Percentiles rank a stretch among this genome's conserved stretches.
These are phyloP conservation scores for Lampris incognitus DNA, from an alignment of 2,113 vertebrate species.

Conservation along the genomic window DNA sequence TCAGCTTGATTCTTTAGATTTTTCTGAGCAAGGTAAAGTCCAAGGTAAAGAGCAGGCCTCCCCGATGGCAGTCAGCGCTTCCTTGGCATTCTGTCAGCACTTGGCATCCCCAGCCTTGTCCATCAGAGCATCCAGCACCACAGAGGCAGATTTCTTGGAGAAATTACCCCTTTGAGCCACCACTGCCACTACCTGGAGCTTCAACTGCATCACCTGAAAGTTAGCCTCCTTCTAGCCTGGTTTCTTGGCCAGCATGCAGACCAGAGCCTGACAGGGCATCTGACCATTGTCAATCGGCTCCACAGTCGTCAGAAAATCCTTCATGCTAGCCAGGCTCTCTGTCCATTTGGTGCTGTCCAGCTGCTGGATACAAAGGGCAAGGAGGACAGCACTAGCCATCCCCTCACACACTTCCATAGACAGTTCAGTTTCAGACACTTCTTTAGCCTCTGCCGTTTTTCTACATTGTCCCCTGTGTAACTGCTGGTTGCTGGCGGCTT, in stretches of 20 bases:
- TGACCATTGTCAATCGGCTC: conserved; percentile 88
- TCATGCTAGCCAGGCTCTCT: conserved; percentile 92
- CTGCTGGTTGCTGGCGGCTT: conserved; percentile 32
- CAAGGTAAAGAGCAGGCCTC: conserved; percentile 87
- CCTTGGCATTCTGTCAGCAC: conserved; percentile 90
- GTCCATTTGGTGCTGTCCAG: conserved; percentile 92
- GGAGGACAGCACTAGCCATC: conserved; percentile 88
- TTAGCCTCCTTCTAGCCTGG: conserved; percentile 95
- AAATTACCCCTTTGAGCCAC: conserved; percentile 90
- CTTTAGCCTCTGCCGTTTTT: conserved; percentile 85
- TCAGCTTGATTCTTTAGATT: conserved; percentile 95
- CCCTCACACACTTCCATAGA: conserved; percentile 91
- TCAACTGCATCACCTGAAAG: conserved; percentile 96
- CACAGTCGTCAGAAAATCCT: conserved; percentile 92
- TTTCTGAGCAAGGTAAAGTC: conserved; percentile 88
- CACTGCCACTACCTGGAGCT: conserved; percentile 88
- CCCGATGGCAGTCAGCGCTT: conserved; percentile 89
- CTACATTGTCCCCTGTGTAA: conserved; percentile 77
- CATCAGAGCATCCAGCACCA: conserved; percentile 90
- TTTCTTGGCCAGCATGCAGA: conserved; percentile 92
- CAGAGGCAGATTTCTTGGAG: conserved; percentile 89
- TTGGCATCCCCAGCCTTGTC: conserved; percentile 93
- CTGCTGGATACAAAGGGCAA: conserved; percentile 87
- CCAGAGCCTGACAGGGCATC: conserved; percentile 92
- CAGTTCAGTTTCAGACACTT: conserved; percentile 86